phyloP scores from a whole-genome alignment of 2,113 vertebrate species.

The Mellivora capensis region DNA sequence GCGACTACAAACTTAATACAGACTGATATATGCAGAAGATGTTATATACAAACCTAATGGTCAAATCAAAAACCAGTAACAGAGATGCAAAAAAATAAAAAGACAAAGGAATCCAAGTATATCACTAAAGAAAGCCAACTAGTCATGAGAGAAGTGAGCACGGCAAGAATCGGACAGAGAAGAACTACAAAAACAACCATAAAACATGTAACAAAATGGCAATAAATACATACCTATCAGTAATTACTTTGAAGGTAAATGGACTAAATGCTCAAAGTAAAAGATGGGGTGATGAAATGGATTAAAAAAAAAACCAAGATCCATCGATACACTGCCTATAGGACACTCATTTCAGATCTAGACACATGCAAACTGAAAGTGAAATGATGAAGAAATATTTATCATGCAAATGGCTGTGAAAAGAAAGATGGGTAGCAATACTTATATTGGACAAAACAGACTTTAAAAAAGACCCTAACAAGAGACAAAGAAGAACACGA shows the following conservation, averaged over 20 bases:
- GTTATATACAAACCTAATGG: neutral
- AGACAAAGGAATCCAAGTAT: neutral
- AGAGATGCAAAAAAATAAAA: neutral
- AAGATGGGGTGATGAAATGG: neutral
- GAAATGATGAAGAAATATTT: neutral
- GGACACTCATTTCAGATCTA: neutral
- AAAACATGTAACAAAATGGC: neutral
- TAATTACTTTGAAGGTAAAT: neutral
- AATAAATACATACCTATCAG: neutral
- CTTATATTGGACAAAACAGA: neutral
- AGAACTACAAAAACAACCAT: neutral
- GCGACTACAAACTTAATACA: neutral
- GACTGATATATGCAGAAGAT: neutral
- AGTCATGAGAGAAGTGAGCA: neutral
- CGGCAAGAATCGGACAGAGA: neutral
- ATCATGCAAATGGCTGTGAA: neutral
- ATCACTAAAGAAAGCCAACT: neutral
- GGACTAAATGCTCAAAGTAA: neutral
- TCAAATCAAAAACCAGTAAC: neutral
- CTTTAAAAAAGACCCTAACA: neutral
- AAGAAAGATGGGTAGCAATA: neutral
- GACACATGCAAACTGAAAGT: neutral
- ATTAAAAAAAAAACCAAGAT: neutral
- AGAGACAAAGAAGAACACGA: neutral
- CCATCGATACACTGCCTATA: neutral